Evolutionary conservation across 2,888 invertebrate species (phyloP).

Genomic region (Baccha elongata): DNA sequence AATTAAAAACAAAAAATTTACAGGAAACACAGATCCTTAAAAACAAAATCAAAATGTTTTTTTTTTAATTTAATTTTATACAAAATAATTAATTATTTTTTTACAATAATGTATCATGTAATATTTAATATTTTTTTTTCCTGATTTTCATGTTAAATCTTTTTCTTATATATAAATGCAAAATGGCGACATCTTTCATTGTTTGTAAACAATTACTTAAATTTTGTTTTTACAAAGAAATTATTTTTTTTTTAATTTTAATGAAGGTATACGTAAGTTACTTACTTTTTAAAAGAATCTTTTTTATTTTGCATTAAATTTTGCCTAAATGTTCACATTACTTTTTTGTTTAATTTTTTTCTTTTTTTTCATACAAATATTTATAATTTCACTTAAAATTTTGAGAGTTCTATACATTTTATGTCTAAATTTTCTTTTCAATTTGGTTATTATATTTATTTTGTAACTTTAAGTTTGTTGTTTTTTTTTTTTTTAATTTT

Average conservation of each 20-base stretch:
- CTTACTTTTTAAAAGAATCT: conserved; percentile 58
- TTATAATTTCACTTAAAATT: conserved; percentile 67
- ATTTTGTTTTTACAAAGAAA: conserved; percentile 80
- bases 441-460: conserved; percentile 72
- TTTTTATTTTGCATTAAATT: conserved; percentile 64
- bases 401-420: conserved; percentile 74
- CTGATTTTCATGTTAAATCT: conserved; percentile 31
- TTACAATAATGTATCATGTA: conserved; percentile 43
- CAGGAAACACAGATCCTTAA: conserved; percentile 60
- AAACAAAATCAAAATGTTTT: conserved; percentile 40
- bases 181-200: conserved; percentile 81
- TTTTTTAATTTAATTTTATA: conserved; percentile 28
- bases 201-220: conserved; percentile 71
- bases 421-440: conserved; percentile 63
- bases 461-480: conserved; percentile 47
- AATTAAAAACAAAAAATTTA: conserved; percentile 29
- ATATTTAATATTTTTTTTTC: conserved; percentile 47
- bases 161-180: conserved; percentile 77
- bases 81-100: conserved; percentile 52
- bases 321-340: conserved; percentile 73
- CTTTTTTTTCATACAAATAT: conserved; percentile 74
- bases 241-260: conserved; percentile 77
- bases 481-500: conserved; percentile 24
- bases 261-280: conserved; percentile 75
- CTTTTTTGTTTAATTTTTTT: conserved; percentile 69